Evolutionary conservation across 2,797 vertebrate genomes (phyloP), one percentile per base, ranked within the genome.

Genomic region (Onychomys torridus): DNA sequence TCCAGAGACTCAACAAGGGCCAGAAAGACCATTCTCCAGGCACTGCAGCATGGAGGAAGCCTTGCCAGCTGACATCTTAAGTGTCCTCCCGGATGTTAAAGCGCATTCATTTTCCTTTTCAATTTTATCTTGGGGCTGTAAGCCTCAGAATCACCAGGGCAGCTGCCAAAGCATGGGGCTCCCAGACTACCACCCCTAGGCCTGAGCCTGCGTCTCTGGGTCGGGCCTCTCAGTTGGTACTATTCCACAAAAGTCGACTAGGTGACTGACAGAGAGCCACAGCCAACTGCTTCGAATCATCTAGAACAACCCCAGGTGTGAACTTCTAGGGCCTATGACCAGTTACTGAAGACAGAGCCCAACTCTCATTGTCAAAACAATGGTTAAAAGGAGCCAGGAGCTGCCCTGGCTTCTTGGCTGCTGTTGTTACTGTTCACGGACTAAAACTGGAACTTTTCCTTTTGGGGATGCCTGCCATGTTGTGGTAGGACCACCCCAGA

Each of bases 401-500:
- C 78, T 61, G 7, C 73, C 57, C 40, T 67, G 77, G 81, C 81
- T 79, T 40, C 89, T 96, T 79, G 37, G 52, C 65, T 91, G 34
- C 34, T 95, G 49, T n/a, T 78, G 13, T 79, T 95, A 73, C 65
- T 73, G 77, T 88, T 57, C 90, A 76, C 34, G 93, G 93, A 92
- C 81, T 85, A 19, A 93, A 90, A 67, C 85, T 95, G 61, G 71
- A 77, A 90, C 12, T 85, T 95, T 94, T 92, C 73, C 77, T 69
- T 55, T 75, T 75, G 86, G 32, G 43, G 81, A 67, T 95, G 90
- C 63, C 73, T 93, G 76, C 90, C 81, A 67, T 78, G 19, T 63
- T 93, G 81, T 81, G 83, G 52, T 81, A 65, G 59, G 95, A 84
- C 87, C 94, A 94, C 69, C 94, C 94, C n/a, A 46, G 96, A 81